Evolutionary conservation across 2,888 invertebrate species (phyloP), one percentile per base, ranked within the genome.

Genomic region (Brachyopa scutellaris): DNA sequence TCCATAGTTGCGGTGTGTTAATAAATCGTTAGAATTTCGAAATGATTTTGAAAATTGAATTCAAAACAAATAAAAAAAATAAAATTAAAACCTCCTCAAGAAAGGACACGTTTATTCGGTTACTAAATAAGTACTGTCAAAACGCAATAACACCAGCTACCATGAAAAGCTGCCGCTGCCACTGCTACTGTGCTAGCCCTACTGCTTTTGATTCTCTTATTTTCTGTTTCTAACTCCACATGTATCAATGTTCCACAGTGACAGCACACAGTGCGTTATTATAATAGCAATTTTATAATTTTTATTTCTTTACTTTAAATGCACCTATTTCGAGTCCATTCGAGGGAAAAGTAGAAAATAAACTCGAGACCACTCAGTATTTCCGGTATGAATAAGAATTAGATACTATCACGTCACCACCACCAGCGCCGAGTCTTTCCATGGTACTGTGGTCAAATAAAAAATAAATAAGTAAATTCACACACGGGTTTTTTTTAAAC

Each of bases 111-210:
- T 82, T 82, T 59, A 82, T 70, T 82, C 77, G 70, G 82, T 82
- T 72, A 82, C 82, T 82, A 66, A 82, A 66, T 77, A 77, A 77
- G 70, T 77, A 82, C 82, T 82, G 77, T 82, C 82, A 77, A 82
- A 82, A 82, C 77, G 82, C 70, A 82, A 77, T 77, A 72, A 77
- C 59, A 72, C 77, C 64, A 82, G 57, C 82, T 42, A 64, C 64
- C 77, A 82, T 77, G 66, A 82, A 82, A 82, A 82, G 70, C 82
- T 82, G 67, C 78, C 72, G 57, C 45, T 74, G 57, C 67, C 67
- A 57, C 62, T 69, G 62, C 80, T 57, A 62, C 59, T 69, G n/a
- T n/a, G 62, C 61, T 76, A 64, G 69, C 9, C 55, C 76, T 59
- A 66, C 53, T 78, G 70, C 47, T 77, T 77, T 77, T 26, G 57